These are phyloP conservation scores for Rattus norvegicus DNA, from an alignment of 2,113 vertebrate genomes.

Conservation along the genomic window GRCr8 NC_086026.1:85123001-85123500, in stretches of 20 bases:
- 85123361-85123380: neutral
- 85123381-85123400: neutral
- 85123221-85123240: neutral
- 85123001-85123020: slow-evolving; percentile 2
- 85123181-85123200: neutral
- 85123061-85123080: neutral
- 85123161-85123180: neutral
- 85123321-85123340: neutral
- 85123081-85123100: neutral
- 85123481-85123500: neutral
- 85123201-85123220: neutral
- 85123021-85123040: neutral
- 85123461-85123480: neutral
- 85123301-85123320: neutral
- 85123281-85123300: neutral
- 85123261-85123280: neutral
- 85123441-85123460: neutral
- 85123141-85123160: neutral
- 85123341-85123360: neutral
- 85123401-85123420: neutral
- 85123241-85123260: neutral
- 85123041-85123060: neutral
- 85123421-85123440: neutral
- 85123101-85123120: neutral
- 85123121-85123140: neutral